A percentile compares a stretch with the other conserved stretches of the same genome.
phyloP scores from a whole-genome alignment of 2,888 invertebrate genomes.

The Pachydiplax longipennis region DNA sequence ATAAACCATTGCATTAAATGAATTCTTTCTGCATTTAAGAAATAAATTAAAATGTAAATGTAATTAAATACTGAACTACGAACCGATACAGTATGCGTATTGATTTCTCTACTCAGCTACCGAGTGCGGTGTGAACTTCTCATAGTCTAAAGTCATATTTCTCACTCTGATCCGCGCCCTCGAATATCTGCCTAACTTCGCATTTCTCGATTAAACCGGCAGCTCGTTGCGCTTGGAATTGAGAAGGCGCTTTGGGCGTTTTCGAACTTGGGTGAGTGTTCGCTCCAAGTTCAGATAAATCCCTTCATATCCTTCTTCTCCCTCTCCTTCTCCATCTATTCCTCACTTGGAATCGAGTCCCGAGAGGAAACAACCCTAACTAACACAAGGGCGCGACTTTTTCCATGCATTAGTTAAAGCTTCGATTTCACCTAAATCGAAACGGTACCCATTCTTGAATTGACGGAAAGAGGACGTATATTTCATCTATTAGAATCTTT shows the following conservation, averaged over 20 bases:
- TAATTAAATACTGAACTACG: no score
- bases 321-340: neutral
- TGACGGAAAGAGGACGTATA: no score
- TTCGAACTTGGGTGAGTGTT: neutral
- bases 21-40: no score
- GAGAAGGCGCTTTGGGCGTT: no score
- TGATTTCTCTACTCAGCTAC: no score
- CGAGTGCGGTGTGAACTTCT: no score
- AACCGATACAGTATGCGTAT: no score
- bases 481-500: no score
- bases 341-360: no score
- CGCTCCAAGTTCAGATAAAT: neutral
- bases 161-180: neutral
- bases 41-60: no score
- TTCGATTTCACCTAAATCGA: neutral
- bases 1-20: no score
- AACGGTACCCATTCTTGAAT: neutral
- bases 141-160: neutral
- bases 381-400: neutral
- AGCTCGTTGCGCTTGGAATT: neutral
- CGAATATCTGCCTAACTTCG: neutral
- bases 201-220: neutral
- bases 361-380: neutral
- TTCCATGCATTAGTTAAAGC: neutral
- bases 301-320: neutral